Conservation (phyloP, 2,113 vertebrate genomes). For the Gobius niger region DNA sequence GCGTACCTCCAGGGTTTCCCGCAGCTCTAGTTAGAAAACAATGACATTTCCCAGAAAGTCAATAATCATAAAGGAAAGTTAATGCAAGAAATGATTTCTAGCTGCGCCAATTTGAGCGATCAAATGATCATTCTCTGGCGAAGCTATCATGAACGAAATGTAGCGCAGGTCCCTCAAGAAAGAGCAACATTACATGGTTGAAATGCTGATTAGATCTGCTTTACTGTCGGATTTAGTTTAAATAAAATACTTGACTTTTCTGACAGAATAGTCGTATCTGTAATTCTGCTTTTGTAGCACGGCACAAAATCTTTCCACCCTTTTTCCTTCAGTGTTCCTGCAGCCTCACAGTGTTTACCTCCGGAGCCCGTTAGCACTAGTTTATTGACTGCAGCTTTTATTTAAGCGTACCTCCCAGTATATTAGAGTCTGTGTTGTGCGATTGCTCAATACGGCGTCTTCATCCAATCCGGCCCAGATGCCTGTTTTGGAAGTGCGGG, state of each 20-base stretch:
- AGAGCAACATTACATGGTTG: too few relatives aligned
- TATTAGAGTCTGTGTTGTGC: conserved; percentile 3
- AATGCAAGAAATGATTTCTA: too few relatives aligned
- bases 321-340: not conserved
- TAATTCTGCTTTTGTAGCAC: not conserved
- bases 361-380: conserved; percentile 2
- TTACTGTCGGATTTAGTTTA: too few relatives aligned
- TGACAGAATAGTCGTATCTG: not conserved
- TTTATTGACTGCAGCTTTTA: conserved; percentile 10
- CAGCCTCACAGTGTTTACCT: not conserved
- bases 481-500: not conserved
- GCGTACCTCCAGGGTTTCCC: too few relatives aligned
- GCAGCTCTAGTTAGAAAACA: too few relatives aligned
- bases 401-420: conserved; percentile 3
- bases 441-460: not conserved
- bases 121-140: too few relatives aligned
- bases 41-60: too few relatives aligned
- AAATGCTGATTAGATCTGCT: too few relatives aligned
- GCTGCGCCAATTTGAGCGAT: too few relatives aligned
- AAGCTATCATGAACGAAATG: too few relatives aligned
- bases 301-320: not conserved
- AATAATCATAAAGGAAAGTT: too few relatives aligned
- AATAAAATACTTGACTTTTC: not conserved
- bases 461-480: not conserved
- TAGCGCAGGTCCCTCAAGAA: too few relatives aligned